These are phyloP conservation scores for Caenorhabditis plicata DNA, from an alignment of 2,888 invertebrate genomes.

Conservation along the genomic window DNA sequence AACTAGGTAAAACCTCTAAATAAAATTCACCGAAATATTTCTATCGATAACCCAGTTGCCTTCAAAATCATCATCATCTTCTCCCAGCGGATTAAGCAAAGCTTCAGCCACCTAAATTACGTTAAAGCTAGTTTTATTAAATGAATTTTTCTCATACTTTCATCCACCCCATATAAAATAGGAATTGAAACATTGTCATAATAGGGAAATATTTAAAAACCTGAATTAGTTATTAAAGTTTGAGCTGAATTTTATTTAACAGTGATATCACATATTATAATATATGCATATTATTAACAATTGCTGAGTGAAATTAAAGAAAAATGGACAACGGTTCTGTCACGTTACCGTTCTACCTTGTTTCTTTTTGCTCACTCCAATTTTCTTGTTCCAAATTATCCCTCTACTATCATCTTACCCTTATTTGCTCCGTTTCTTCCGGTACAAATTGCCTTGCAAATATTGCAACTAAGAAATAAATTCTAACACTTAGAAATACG, in stretches of 20 bases:
- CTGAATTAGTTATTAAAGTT: not conserved
- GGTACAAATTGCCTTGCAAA: conserved; percentile 43
- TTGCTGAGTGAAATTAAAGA: too few species aligned
- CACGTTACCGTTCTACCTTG: too few species aligned
- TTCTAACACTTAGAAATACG: conserved; percentile 45
- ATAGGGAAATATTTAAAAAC: conserved; percentile 32
- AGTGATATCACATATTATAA: too few species aligned
- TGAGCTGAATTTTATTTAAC: not conserved
- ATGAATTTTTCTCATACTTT: conserved; percentile 21
- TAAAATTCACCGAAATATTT: conserved; percentile 39
- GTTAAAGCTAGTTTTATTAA: conserved; percentile 9
- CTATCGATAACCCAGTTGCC: conserved; percentile 51
- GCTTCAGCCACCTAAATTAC: conserved; percentile 59
- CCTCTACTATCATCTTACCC: not conserved
- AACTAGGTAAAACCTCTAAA: not conserved
- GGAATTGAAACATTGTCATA: conserved; percentile 51
- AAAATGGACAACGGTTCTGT: too few species aligned
- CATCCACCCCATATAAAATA: conserved; percentile 50
- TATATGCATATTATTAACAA: too few species aligned
- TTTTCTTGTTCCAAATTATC: not conserved
- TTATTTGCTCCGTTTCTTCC: not conserved
- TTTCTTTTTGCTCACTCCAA: too few species aligned
- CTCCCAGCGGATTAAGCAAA: conserved; percentile 59
- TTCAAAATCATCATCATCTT: conserved; percentile 63
- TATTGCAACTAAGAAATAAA: conserved; percentile 39